These are phyloP conservation scores for Syrrhaptes paradoxus DNA, from an alignment of 2,113 vertebrate species.

Conservation along the genomic window DNA sequence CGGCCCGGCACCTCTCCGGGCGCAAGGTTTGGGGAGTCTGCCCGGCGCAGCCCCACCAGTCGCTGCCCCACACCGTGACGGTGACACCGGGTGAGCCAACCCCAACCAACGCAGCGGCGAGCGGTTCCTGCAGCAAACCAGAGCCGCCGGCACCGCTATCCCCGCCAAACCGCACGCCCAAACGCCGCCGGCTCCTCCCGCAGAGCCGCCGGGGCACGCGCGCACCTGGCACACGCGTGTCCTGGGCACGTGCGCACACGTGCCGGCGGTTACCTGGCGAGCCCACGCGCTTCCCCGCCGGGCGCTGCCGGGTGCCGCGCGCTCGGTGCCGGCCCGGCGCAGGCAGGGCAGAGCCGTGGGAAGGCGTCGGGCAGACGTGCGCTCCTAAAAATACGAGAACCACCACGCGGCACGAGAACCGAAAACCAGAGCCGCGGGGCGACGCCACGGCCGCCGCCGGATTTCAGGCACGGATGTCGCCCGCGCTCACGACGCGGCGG, in stretches of 20 bases:
- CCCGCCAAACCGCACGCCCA: accelerated
- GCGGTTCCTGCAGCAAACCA: not conserved
- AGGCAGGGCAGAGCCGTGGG: not conserved
- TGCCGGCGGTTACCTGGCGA: not conserved
- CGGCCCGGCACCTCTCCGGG: not conserved
- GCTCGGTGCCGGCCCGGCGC: not conserved
- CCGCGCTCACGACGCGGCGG: not conserved
- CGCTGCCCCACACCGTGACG: not conserved
- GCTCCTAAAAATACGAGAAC: not conserved
- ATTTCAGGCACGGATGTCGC: accelerated
- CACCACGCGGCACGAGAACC: not conserved
- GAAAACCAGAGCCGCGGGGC: no score
- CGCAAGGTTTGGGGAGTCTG: not conserved
- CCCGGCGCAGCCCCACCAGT: not conserved
- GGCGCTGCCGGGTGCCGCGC: not conserved
- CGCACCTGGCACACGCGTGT: not conserved
- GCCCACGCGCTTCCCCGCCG: not conserved
- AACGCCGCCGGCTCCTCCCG: not conserved
- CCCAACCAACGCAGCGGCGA: not conserved
- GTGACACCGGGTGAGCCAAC: not conserved
- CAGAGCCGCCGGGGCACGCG: not conserved
- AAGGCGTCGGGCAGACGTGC: not conserved
- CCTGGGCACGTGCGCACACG: not conserved
- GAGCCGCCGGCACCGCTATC: not conserved
- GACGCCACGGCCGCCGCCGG: accelerated